Conservation (phyloP, 2,888 invertebrate genomes). For the Drosophila monieri region DNA sequence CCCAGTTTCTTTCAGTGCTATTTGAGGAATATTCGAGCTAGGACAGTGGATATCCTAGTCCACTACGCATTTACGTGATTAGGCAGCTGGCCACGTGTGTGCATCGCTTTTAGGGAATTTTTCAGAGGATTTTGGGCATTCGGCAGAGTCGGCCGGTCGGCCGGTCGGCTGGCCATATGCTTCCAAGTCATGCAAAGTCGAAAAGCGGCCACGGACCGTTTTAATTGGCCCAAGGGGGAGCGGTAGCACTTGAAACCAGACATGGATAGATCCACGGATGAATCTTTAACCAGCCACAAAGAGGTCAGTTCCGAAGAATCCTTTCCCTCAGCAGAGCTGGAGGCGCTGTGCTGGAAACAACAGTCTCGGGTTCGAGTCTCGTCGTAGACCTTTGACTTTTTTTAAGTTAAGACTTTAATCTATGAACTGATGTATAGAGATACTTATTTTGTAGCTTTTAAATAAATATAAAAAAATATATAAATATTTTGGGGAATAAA, state of each 20-base stretch:
- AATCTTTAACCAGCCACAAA: conserved; percentile 37
- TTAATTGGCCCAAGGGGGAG: conserved; percentile 55
- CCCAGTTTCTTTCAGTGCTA: not conserved
- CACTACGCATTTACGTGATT: conserved; percentile 76
- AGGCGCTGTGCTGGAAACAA: too few species aligned
- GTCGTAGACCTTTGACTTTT: too few species aligned
- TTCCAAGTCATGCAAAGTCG: conserved; percentile 72
- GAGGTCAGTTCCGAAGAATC: not conserved
- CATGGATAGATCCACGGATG: conserved; percentile 23
- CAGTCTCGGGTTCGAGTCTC: too few species aligned
- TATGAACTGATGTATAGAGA: too few species aligned
- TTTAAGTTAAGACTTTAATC: too few species aligned
- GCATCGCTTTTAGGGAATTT: conserved; percentile 31
- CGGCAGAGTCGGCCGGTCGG: not conserved
- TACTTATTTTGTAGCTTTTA: too few species aligned
- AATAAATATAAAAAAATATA: too few species aligned
- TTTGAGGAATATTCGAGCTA: not conserved
- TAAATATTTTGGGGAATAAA: too few species aligned
- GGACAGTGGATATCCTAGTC: conserved; percentile 41
- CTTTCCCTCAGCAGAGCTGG: too few species aligned
- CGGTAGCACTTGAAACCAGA: conserved; percentile 21
- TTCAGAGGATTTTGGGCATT: conserved; percentile 25
- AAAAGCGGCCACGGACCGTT: conserved; percentile 49
- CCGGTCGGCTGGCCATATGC: conserved; percentile 50
- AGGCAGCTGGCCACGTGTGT: conserved; percentile 76